These are phyloP conservation scores for Coranthus polyacanthus DNA, from an alignment of 2,797 vertebrate species.

Conservation along the genomic window DNA sequence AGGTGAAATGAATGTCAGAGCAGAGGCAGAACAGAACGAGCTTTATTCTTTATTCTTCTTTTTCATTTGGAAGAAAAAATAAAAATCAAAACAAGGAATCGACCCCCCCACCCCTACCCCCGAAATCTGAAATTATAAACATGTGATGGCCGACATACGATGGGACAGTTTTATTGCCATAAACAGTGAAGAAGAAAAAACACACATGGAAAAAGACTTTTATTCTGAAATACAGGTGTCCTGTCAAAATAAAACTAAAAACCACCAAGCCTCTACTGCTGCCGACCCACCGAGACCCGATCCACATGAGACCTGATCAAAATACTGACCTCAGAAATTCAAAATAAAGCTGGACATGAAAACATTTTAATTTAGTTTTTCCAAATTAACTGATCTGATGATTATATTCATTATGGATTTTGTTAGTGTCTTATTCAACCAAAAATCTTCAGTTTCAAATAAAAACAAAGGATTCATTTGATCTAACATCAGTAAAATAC, in stretches of 20 bases:
- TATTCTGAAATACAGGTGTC: constrained; percentile 73
- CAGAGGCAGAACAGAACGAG: constrained; percentile 24
- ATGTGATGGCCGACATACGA: constrained; percentile 68
- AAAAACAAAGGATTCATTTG: no score
- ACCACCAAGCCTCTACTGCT: no score
- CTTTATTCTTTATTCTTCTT: constrained; percentile 50
- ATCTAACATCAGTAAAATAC: no score
- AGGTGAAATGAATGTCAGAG: neutral
- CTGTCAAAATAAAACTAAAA: constrained; percentile 36
- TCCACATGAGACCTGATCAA: no score
- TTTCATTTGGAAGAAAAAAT: constrained; percentile 27
- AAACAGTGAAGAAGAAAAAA: constrained; percentile 83
- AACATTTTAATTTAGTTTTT: no score
- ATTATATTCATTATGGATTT: no score
- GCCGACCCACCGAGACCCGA: no score
- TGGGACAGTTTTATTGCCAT: constrained; percentile 87
- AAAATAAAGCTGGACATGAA: no score
- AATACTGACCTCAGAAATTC: no score
- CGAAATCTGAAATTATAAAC: constrained; percentile 65
- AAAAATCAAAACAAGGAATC: neutral
- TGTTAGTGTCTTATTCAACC: no score
- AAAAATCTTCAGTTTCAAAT: no score
- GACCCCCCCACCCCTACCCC: constrained; percentile 36
- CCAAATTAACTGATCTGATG: no score
- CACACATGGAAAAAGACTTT: constrained; percentile 69